phyloP scores from a whole-genome alignment of 1,140 invertebrate genomes.

The Armadillidium nasatum region DNA sequence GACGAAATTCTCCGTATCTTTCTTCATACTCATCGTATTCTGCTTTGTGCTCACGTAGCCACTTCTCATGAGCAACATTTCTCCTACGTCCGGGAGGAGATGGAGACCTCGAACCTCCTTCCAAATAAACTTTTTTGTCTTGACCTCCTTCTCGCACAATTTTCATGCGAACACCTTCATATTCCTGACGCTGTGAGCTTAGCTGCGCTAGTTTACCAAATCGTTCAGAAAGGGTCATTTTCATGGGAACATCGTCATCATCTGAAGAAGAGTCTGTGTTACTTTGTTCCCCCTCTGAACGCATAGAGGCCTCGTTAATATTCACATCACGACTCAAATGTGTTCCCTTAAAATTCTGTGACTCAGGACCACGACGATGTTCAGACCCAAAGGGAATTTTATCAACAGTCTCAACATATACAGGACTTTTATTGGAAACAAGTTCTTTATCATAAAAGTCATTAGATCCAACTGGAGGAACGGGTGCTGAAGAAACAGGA shows the following conservation, averaged over 20 bases:
- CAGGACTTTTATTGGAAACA: background rate
- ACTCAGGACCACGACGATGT: background rate
- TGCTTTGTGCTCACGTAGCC: constrained; percentile 28
- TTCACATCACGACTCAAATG: background rate
- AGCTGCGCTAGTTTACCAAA: constrained; percentile 87
- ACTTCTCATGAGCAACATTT: constrained; percentile 23
- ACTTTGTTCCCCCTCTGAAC: constrained; percentile 18
- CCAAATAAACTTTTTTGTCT: constrained; percentile 42
- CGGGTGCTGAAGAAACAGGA: background rate
- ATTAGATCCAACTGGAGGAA: background rate
- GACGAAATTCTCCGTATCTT: constrained; percentile 38
- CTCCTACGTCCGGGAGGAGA: background rate
- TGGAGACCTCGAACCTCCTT: constrained; percentile 32
- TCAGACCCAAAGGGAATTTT: background rate
- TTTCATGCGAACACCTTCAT: constrained; percentile 45
- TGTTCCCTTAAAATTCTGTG: background rate
- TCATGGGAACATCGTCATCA: constrained; percentile 43
- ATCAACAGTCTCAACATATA: background rate
- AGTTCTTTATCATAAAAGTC: background rate
- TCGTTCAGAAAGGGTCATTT: constrained; percentile 68
- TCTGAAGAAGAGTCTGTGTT: constrained; percentile 37
- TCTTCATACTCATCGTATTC: constrained; percentile 39
- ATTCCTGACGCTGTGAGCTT: constrained; percentile 61
- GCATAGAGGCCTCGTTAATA: constrained; percentile 21
- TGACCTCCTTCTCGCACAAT: constrained; percentile 44